Evolutionary conservation across 1,140 invertebrate species (phyloP).

Genomic region (Meloidogyne exigua): DNA sequence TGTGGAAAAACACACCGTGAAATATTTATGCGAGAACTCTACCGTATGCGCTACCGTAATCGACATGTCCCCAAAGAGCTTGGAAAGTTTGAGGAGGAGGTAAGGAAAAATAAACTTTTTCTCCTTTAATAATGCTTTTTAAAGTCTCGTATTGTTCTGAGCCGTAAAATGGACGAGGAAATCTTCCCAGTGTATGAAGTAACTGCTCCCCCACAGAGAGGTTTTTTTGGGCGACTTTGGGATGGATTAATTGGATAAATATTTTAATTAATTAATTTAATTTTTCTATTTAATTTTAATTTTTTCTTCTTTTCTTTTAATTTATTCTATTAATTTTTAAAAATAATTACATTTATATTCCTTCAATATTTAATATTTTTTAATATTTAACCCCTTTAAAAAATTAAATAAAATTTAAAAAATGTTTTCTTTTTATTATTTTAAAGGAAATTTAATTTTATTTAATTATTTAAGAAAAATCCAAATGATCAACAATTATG

Average conservation of each 20-base stretch:
- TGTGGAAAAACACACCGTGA: neutral
- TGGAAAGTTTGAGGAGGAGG: constrained; percentile 5
- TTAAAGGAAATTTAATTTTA: no score
- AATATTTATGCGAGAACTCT: neutral
- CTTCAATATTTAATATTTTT: no score
- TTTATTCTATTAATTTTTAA: no score
- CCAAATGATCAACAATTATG: constrained; percentile 51
- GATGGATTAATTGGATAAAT: constrained; percentile 15
- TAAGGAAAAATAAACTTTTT: neutral
- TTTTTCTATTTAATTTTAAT: no score
- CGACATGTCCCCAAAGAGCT: neutral
- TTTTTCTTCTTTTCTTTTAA: no score
- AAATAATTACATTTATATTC: no score
- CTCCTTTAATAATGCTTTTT: neutral
- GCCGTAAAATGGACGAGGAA: neutral
- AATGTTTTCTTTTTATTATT: no score
- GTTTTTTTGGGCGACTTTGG: constrained; percentile 14
- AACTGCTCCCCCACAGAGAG: neutral
- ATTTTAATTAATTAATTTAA: no score
- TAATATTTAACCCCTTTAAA: no score
- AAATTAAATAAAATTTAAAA: no score
- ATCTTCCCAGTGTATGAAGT: neutral
- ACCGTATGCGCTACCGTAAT: constrained; percentile 6
- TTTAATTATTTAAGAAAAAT: constrained; percentile 28
- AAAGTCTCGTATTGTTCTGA: neutral